Conservation (phyloP, 2,113 vertebrate species). For the Urocitellus parryii region DNA sequence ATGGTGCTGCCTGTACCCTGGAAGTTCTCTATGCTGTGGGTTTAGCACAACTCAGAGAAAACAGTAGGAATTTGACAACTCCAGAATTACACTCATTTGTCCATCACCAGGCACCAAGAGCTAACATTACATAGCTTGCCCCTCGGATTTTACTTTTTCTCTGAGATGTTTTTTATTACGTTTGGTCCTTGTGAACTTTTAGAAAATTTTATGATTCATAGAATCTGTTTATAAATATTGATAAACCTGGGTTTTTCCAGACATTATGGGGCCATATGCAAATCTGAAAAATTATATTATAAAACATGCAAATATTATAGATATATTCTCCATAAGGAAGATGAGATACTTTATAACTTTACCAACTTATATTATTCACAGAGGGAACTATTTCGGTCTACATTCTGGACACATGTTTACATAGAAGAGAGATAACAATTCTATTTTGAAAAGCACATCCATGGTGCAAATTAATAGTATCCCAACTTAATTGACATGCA, state of each 20-base stretch:
- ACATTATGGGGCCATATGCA: background rate
- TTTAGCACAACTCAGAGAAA: background rate
- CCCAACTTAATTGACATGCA: background rate
- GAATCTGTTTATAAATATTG: background rate
- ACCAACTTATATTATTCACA: background rate
- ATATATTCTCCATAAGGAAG: background rate
- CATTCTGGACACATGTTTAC: background rate
- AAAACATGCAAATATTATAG: background rate
- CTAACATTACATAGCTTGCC: background rate
- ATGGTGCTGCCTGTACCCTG: fast-evolving
- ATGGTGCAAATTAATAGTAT: background rate
- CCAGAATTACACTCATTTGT: background rate
- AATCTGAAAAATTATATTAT: background rate
- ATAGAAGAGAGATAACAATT: background rate
- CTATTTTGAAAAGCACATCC: background rate
- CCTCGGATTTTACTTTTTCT: background rate
- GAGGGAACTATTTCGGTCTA: background rate
- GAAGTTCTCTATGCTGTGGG: background rate
- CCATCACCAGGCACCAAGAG: too few relatives aligned
- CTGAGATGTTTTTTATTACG: background rate
- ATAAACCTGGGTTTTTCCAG: background rate
- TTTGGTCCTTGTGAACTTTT: background rate
- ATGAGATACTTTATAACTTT: background rate
- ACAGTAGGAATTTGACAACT: background rate
- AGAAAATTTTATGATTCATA: background rate